Evolutionary conservation across 1,140 invertebrate genomes (phyloP), one percentile per base, ranked within the genome.

Genomic region (Drosophila nannoptera): DNA sequence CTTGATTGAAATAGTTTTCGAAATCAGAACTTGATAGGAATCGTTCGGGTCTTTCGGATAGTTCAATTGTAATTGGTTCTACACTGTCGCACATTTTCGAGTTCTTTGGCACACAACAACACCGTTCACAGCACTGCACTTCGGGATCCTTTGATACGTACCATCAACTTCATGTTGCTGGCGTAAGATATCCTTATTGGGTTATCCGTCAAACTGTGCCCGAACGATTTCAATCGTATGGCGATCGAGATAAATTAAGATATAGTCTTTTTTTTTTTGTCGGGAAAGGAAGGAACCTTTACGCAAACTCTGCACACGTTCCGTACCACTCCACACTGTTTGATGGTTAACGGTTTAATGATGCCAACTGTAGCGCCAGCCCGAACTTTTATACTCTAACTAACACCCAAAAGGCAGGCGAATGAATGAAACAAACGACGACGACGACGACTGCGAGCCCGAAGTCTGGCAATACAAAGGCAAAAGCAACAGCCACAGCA

Each of bases 331-430:
- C 69, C 77, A 60, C 60, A 83, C 78, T 78, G 75, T 71, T 88
- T 60, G 72, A 87, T 77, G 88, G 88, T 89, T 82, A 89, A 89
- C 88, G 80, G 78, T 78, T 89, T 78, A 89, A 89, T 89, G 88
- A 89, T 89, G 75, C 75, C 70, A 78, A 78, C 62, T 87, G 74
- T 73, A 82, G 69, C 64, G 64, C 62, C 68, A 69, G 71, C 48
- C 55, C 64, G 64, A 73, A 86, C 75, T 89, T 89, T 88, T 89
- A 89, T 89, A 89, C 83, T 49, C 53, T 88, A 80, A 73, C 71
- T 86, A 75, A 73, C 71, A 73, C 42, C 54, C 49, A 52, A 43
- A 63, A 50, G 32, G 54, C 40, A 53, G 69, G 52, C 63, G 72
- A 71, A 40, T 78, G 46, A 75, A 60, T 78, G 76, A 64, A 67